Evolutionary conservation across 2,888 invertebrate species (phyloP).

Genomic region (Pristionchus japonicus): DNA sequence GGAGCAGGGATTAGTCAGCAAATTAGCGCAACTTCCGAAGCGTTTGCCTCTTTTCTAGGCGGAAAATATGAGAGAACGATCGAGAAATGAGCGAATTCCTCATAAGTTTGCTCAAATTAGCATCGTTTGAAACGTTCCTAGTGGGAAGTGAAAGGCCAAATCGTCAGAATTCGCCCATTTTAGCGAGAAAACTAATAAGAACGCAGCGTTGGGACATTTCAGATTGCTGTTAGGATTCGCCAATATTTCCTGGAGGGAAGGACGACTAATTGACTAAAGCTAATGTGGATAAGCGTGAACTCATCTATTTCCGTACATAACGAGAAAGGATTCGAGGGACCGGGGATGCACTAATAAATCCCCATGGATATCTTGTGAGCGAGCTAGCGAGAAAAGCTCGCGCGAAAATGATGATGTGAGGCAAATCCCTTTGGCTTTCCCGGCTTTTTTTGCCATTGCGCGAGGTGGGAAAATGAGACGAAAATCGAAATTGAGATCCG

Average conservation of each 20-base stretch:
- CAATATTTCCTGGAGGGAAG: neutral
- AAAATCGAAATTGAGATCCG: neutral
- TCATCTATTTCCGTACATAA: too few species aligned
- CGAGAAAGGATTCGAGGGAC: neutral
- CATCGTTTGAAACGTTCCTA: too few species aligned
- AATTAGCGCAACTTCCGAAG: conserved; percentile 1
- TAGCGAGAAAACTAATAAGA: too few species aligned
- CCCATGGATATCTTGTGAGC: neutral
- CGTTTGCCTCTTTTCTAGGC: neutral
- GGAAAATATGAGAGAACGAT: neutral
- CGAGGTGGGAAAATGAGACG: neutral
- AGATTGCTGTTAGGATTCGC: neutral
- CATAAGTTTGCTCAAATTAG: too few species aligned
- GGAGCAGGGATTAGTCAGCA: neutral
- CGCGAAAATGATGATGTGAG: neutral
- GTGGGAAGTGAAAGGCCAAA: too few species aligned
- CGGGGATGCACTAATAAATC: neutral
- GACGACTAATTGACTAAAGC: neutral
- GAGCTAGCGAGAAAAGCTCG: neutral
- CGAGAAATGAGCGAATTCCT: too few species aligned
- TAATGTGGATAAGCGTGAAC: neutral
- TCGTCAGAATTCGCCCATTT: too few species aligned
- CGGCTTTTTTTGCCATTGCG: neutral
- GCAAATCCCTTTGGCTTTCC: neutral
- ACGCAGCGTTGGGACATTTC: neutral